Evolutionary conservation across 1,140 invertebrate species (phyloP), one percentile per base, ranked within the genome.

Genomic region (Mizuhopecten yessoensis): DNA sequence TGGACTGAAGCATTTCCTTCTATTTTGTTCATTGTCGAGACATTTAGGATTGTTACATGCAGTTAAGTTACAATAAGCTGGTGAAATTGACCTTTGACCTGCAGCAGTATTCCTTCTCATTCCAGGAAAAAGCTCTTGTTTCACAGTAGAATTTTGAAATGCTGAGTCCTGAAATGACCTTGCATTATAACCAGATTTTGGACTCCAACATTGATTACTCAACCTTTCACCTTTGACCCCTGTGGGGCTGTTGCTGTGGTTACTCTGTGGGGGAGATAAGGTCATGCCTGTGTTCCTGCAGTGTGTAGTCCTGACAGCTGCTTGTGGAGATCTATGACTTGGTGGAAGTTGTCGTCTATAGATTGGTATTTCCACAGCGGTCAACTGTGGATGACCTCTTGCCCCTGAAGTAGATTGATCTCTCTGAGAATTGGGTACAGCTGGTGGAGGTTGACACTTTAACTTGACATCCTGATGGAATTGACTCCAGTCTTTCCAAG

Each of bases 381-480:
- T 75, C n/a, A 75, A 29, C 0, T 75, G 57, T 75, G 57, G 3
- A 75, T 75, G 57, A 75, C 57, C 57, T 29, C 57, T 75, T 5
- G 29, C n/a, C n/a, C 57, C n/a, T 0, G 57, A 75, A 7, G 23
- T 0, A 17, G n/a, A n/a, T n/a, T 75, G 57, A 75, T 29, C 15
- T 29, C 23, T 29, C 57, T 75, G 57, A 5, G 42, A 45, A 45
- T 20, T 17, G 17, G 9, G 57, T 29, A 17, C 9, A n/a, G 23
- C n/a, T 29, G n/a, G 10, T 10, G 90, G 87, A 33, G 90, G 87
- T 87, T 91, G 42, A 87, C 90, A 91, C 88, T 45, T 87, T n/a
- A 91, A 42, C 34, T 75, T 75, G 0, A 91, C 90, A 88, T 91
- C 57, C 33, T 91, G 90, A 49, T 91, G 89, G 29, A 91, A 91